These are phyloP conservation scores for Chelon labrosus DNA, from an alignment of 2,797 vertebrate species.

Conservation along the genomic window DNA sequence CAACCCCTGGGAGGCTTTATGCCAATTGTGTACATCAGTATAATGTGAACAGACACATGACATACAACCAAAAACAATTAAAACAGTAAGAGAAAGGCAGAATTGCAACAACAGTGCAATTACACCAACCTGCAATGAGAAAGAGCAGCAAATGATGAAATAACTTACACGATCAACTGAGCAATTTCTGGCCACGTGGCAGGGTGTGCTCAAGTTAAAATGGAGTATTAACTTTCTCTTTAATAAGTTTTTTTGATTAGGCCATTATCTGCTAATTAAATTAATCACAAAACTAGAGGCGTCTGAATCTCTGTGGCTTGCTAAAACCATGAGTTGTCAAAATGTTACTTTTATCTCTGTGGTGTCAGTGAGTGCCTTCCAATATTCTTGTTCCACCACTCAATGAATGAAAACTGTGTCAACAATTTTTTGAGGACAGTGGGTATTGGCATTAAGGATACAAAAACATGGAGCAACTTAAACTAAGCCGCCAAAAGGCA, in stretches of 20 bases:
- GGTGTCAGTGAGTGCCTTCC: background rate
- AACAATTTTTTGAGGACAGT: background rate
- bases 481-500: constrained; percentile 36
- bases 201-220: background rate
- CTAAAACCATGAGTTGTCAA: too few relatives aligned
- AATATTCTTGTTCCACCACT: background rate
- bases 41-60: too few relatives aligned
- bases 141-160: background rate
- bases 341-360: background rate
- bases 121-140: background rate
- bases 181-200: background rate
- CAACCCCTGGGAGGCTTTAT: too few relatives aligned
- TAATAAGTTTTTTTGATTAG: background rate
- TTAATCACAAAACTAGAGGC: background rate
- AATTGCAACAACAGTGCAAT: too few relatives aligned
- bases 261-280: background rate
- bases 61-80: too few relatives aligned
- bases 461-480: constrained; percentile 23
- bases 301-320: background rate
- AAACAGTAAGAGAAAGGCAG: too few relatives aligned
- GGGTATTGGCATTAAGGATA: constrained; percentile 7
- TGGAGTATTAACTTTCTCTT: background rate
- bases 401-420: constrained; percentile 4
- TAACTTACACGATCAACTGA: background rate
- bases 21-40: too few relatives aligned